A percentile compares a stretch with the other conserved stretches of the same genome.
Conservation (phyloP, 2,113 vertebrate species). For the Notarius lentiginosus region DNA sequence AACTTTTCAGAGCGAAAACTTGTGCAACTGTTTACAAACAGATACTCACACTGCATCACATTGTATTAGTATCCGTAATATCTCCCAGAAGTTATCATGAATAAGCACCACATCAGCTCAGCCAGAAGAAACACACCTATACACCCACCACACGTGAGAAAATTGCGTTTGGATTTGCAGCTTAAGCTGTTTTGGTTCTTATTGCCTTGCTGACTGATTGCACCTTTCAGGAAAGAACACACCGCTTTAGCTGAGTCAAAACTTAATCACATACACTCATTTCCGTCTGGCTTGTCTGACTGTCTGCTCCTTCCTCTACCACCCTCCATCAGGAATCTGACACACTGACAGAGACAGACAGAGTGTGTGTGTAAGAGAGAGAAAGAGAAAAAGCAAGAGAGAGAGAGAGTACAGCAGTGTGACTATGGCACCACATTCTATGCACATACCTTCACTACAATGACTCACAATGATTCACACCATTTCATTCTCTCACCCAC, state of each 20-base stretch:
- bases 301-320: slow-evolving; percentile 2
- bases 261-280: slow-evolving; percentile 32
- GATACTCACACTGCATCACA: neutral
- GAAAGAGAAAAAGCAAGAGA: neutral
- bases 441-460: neutral
- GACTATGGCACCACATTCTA: neutral
- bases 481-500: slow-evolving; percentile 5
- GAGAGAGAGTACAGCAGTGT: too few species aligned
- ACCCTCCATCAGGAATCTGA: slow-evolving; percentile 6
- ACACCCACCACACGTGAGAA: neutral
- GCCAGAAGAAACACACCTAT: neutral
- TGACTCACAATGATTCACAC: neutral
- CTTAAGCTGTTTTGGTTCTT: slow-evolving; percentile 3
- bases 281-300: slow-evolving; percentile 24
- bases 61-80: neutral
- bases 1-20: neutral
- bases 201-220: slow-evolving; percentile 16
- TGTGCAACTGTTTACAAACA: neutral
- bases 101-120: neutral
- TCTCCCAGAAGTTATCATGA: neutral
- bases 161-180: slow-evolving; percentile 9
- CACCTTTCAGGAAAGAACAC: slow-evolving; percentile 23
- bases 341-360: slow-evolving; percentile 3
- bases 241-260: neutral
- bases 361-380: neutral